Evolutionary conservation across 2,113 vertebrate genomes (phyloP), one percentile per base, ranked within the genome.

Genomic region (Dromaius novaehollandiae): DNA sequence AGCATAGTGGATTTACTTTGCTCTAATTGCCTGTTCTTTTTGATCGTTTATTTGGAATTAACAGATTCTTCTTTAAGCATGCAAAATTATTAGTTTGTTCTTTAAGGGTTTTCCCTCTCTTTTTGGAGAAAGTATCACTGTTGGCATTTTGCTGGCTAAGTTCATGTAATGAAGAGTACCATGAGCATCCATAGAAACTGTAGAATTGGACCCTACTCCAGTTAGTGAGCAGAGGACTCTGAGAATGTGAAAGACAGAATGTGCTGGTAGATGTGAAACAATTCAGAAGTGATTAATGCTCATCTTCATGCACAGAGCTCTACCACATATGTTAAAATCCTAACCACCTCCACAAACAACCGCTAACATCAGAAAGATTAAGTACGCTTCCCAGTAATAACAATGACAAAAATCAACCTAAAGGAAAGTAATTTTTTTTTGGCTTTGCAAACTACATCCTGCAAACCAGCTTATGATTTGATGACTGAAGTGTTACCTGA

Each of bases 211-310:
- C 77, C 77, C 32, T 88, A 21, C 4, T 10, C 13, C 24, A 30
- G 55, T 63, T 40, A 82, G 13, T 21, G 40, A 89, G 28, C 4
- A 56, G 24, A 74, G 40, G 10, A 79, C 20, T 75, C 53, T 81
- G 73, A 75, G 42, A 78, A 30, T 30, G 78, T 64, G 64, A 64
- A 30, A 95, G 83, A 74, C 19, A 34, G 11, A 60, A 68, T 70
- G 84, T 86, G 73, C 73, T 96, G 60, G 71, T 55, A 81, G 34
- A 92, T 74, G 36, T 71, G 86, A 86, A 79, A 36, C 92, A 75
- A 75, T 78, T 93, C 36, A 58, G 3, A 75, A 93, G 64, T 79
- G 21, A 61, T 93, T 95, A 78, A 82, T 56, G 36, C 46, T 95
- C 73, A 48, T 92, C 78, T 81, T 86, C 70, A 78, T 88, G 89